Conservation (phyloP, 2,888 invertebrate species). For the Sinotaia quadrata region DNA sequence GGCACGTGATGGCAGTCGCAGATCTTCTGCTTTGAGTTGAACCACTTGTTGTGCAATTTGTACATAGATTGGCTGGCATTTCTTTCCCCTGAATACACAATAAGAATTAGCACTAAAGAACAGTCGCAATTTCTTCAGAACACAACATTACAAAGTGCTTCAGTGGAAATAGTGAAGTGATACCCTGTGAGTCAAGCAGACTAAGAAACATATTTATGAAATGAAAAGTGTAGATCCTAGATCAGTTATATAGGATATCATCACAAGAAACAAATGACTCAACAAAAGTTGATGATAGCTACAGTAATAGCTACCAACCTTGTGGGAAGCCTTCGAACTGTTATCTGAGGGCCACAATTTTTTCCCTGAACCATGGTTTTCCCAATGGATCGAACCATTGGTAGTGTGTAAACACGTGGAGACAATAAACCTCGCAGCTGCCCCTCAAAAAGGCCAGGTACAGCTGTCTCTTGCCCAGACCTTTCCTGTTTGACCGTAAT, state of each 20-base stretch:
- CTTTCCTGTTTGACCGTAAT: too few relatives aligned
- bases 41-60: conserved; percentile 80
- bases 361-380: conserved; percentile 80
- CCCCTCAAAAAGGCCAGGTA: conserved; percentile 54
- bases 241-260: too few relatives aligned
- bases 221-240: too few relatives aligned
- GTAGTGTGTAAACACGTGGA: conserved; percentile 78
- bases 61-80: conserved; percentile 77
- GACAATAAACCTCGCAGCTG: conserved; percentile 75
- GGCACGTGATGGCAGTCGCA: conserved; percentile 78
- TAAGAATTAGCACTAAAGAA: too few relatives aligned
- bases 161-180: too few relatives aligned
- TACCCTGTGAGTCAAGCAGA: too few relatives aligned
- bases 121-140: too few relatives aligned
- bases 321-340: conserved; percentile 77
- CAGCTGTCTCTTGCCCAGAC: conserved; percentile 40
- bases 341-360: conserved; percentile 80
- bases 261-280: too few relatives aligned
- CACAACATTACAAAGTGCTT: too few relatives aligned
- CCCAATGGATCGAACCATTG: conserved; percentile 78
- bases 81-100: conserved; percentile 75
- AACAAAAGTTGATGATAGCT: too few relatives aligned
- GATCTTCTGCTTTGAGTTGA: conserved; percentile 76
- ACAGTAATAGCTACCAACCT: conserved; percentile 61
- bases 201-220: background rate